Evolutionary conservation across 2,113 vertebrate species (phyloP), one percentile per base, ranked within the genome.

Genomic region (Sterna hirundo): DNA sequence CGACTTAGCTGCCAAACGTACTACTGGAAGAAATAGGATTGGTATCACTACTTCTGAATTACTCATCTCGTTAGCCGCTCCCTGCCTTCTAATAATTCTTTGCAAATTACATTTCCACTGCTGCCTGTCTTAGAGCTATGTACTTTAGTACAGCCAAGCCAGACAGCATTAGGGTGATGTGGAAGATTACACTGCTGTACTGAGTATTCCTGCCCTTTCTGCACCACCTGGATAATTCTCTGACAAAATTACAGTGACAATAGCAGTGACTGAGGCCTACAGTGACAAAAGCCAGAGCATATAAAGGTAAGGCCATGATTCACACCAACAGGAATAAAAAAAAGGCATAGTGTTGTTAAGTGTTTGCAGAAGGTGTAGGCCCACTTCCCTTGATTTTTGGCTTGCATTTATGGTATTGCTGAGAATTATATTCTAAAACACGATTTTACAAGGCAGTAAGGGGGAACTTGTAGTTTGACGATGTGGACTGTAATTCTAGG

Each of bases 231-330:
- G 94, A 86, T 91, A 94, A 94, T 90, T 96, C 69, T 86, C 34
- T 82, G 82, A 94, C 88, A 85, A 95, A 97, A 97, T 96, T 80
- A 92, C 40, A 44, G 42, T 79, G 84, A 88, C 89, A 90, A 34
- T 9, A 52, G 29, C 58, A 88, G 58, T 12, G 38, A 71, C 88
- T 90, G 91, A 93, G 77, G 32, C 40, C 80, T 88, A 60, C 30
- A 72, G 54, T 97, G 95, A 98, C 80, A 95, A 96, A 97, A 97
- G 52, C 47, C 98, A 97, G 97, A 97, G 23, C 82, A 64, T 29
- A 83, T 36, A 82, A 69, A 92, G 64, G 74, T 42, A 77, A 95
- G 89, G 71, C 20, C 34, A 51, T 61, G 61, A 42, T 83, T 95
- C 84, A 92, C 46, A 64, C 29, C 36, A 65, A 20, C 23, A 70